phyloP scores from a whole-genome alignment of 2,888 invertebrate genomes.

The Andrena marginata region DNA sequence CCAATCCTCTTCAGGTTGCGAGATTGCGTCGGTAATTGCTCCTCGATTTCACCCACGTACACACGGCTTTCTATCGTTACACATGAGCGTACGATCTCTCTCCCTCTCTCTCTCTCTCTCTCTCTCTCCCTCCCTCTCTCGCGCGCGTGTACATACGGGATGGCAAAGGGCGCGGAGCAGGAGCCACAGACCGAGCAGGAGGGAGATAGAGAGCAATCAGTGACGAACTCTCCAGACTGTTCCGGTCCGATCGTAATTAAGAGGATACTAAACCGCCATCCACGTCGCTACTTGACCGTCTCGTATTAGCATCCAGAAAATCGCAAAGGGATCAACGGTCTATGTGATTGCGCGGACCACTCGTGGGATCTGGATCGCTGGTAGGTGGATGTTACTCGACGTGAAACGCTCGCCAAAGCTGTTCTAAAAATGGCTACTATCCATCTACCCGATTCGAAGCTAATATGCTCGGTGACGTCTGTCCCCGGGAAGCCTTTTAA shows the following conservation, averaged over 20 bases:
- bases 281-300: constrained; percentile 57
- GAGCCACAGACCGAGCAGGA: background rate
- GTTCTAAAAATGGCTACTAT: too few relatives aligned
- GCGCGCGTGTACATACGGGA: constrained; percentile 23
- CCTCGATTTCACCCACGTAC: constrained; percentile 66
- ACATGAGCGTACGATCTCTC: constrained; percentile 12
- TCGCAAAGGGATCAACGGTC: constrained; percentile 25
- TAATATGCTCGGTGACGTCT: background rate
- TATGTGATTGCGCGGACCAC: background rate
- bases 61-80: constrained; percentile 50
- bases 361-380: background rate
- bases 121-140: background rate
- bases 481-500: constrained; percentile 26
- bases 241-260: constrained; percentile 71
- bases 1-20: constrained; percentile 58
- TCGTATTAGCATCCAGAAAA: constrained; percentile 61
- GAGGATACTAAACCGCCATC: constrained; percentile 66
- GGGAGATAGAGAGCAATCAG: constrained; percentile 64
- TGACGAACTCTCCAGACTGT: constrained; percentile 70
- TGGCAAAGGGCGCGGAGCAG: background rate
- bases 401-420: background rate
- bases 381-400: background rate
- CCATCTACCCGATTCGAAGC: background rate
- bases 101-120: too few relatives aligned
- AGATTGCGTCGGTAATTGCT: constrained; percentile 77